These are phyloP conservation scores for Apis florea DNA, from an alignment of 1,140 invertebrate species.

Conservation along the genomic window DNA sequence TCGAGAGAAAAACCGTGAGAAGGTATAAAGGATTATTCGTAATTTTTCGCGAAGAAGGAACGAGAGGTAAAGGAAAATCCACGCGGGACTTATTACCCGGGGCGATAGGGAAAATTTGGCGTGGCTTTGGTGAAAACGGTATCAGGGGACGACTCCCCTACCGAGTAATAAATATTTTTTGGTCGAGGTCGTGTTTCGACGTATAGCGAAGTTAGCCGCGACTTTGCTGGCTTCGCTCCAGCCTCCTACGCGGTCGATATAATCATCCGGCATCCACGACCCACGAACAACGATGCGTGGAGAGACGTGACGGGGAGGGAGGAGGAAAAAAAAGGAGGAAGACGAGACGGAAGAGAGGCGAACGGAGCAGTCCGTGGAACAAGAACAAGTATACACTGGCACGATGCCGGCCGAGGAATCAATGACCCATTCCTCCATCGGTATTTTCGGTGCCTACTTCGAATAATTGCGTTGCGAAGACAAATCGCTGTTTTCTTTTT, in stretches of 20 bases:
- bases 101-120: not conserved
- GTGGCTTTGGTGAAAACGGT: not conserved
- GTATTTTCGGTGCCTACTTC: slow-evolving; percentile 68
- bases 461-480: slow-evolving; percentile 44
- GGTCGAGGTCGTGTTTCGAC: not conserved
- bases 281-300: slow-evolving; percentile 58
- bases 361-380: slow-evolving; percentile 36
- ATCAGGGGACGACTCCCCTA: slow-evolving; percentile 1
- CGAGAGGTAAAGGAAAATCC: not conserved
- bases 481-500: too few relatives aligned
- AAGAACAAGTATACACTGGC: slow-evolving; percentile 64
- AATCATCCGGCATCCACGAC: slow-evolving; percentile 71
- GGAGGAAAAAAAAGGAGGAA: not conserved
- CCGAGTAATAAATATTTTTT: slow-evolving; percentile 31
- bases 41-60: not conserved
- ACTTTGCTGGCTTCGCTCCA: slow-evolving; percentile 73
- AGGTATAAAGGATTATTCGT: too few relatives aligned
- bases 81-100: not conserved
- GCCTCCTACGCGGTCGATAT: slow-evolving; percentile 77
- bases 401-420: slow-evolving; percentile 73
- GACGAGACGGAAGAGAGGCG: slow-evolving; percentile 45
- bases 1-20: too few relatives aligned
- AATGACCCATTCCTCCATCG: slow-evolving; percentile 72
- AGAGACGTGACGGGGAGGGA: slow-evolving; percentile 13
- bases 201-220: slow-evolving; percentile 46